phyloP scores from a whole-genome alignment of 2,113 vertebrate species.

The Eurypyga helias region DNA sequence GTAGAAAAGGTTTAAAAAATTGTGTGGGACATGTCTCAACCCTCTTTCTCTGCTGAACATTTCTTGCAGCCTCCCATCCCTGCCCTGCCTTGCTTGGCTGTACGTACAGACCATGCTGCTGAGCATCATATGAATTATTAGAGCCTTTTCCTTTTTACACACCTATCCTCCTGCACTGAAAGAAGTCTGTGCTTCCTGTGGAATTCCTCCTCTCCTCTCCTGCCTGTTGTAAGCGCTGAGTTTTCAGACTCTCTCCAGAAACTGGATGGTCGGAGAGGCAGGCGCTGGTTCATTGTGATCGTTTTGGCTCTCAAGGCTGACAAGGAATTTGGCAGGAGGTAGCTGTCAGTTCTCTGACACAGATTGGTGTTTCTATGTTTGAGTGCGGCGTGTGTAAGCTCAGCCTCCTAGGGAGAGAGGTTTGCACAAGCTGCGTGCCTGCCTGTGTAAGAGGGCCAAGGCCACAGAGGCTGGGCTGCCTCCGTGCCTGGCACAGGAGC shows the following conservation, averaged over 20 bases:
- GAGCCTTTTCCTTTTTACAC: not conserved
- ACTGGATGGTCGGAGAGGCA: not conserved
- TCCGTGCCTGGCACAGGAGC: not conserved
- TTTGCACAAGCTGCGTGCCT: not conserved
- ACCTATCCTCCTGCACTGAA: not conserved
- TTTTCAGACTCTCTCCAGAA: not conserved
- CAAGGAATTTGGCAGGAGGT: not conserved
- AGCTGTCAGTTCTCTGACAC: not conserved
- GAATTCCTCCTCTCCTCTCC: not conserved
- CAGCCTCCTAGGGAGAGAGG: not conserved
- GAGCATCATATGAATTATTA: not conserved
- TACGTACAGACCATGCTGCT: not conserved
- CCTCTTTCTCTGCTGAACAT: not conserved
- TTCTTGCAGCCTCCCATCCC: not conserved
- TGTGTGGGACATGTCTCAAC: fast-evolving
- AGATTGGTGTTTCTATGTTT: not conserved
- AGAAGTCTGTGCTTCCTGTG: not conserved
- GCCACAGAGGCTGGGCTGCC: not conserved
- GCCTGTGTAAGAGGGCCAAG: not conserved
- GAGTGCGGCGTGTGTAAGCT: not conserved
- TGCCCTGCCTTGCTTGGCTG: not conserved
- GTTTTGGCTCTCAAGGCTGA: not conserved
- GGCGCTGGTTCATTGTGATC: not conserved
- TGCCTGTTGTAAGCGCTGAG: not conserved
- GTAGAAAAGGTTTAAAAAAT: not conserved